Evolutionary conservation across 2,888 invertebrate species (phyloP), one percentile per base, ranked within the genome.

Genomic region (Cataglyphis rosenhaueri): DNA sequence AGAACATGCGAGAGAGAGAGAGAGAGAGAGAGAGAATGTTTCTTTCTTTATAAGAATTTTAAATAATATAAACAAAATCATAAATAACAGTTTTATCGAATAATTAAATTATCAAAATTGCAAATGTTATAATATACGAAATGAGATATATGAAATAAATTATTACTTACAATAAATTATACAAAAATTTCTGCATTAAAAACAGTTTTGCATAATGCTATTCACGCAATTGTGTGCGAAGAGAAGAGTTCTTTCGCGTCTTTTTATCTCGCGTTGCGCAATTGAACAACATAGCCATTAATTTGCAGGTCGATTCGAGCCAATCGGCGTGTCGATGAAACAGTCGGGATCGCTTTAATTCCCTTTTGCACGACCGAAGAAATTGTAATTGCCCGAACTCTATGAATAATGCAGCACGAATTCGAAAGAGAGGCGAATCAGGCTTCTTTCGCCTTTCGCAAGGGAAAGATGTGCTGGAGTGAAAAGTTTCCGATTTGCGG

Each of bases 371-470:
- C 61, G 59, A 59, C 55, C 59, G 55, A 25, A 21, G 79, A 85
- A 81, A 86, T 86, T 79, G 83, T 85, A 85, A 86, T 87, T 85
- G 83, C 70, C 74, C 18, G 65, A 5, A 5, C 44, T 74, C 64
- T 68, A 87, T 86, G 87, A 86, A 87, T 86, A 85, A 86, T 87
- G 85, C 86, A 87, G 52, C 8, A 38, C 52, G 71, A 86, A 82
- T 84, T 52, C 79, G 70, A 44, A 65, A 61, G 44, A 70, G 52
- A 57, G 25, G n/a, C 44, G 70, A 84, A 61, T 38, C 21, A n/a
- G 52, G 12, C 38, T 52, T 52, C 52, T n/a, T n/a, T 35, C 44
- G 52, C 25, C 73, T 71, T 71, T 48, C 73, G 41, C 70, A 18
- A 25, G 61, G 0, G n/a, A 38, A 21, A n/a, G 15, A 29, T 18